Conservation (phyloP, 2,113 vertebrate species). For the Lontra canadensis region DNA sequence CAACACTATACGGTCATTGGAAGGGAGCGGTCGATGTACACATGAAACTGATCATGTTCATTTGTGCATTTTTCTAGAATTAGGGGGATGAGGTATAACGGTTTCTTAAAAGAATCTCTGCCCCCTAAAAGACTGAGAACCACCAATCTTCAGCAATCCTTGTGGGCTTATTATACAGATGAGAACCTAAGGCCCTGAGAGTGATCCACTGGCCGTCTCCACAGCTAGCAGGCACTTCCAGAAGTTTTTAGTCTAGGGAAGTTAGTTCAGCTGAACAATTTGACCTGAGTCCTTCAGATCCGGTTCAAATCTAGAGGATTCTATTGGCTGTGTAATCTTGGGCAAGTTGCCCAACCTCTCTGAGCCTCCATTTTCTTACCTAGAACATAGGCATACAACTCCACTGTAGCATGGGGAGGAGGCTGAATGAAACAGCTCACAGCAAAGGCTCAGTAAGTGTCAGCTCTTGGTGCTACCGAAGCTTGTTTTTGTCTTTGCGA, state of each 20-base stretch:
- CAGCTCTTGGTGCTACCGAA: not conserved
- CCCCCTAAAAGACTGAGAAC: not conserved
- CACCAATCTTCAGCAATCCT: not conserved
- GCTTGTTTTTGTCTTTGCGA: not conserved
- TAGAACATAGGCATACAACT: not conserved
- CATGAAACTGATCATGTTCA: not conserved
- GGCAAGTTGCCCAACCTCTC: not conserved
- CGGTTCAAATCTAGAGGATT: not conserved
- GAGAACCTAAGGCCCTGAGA: not conserved
- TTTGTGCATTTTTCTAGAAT: not conserved
- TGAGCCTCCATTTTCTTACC: not conserved
- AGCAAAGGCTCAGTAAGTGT: too few species aligned
- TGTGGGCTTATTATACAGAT: not conserved
- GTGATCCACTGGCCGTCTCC: not conserved
- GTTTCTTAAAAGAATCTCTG: not conserved
- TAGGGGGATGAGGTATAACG: not conserved
- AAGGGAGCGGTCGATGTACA: not conserved
- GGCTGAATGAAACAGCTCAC: not conserved
- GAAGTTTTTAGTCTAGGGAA: not conserved
- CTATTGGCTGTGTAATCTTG: not conserved
- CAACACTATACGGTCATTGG: not conserved
- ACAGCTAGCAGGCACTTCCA: not conserved
- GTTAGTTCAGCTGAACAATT: not conserved
- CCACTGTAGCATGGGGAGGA: accelerated
- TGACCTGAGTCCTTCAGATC: not conserved